Conservation (phyloP, 2,888 invertebrate species). For the Resseliella maxima region DNA sequence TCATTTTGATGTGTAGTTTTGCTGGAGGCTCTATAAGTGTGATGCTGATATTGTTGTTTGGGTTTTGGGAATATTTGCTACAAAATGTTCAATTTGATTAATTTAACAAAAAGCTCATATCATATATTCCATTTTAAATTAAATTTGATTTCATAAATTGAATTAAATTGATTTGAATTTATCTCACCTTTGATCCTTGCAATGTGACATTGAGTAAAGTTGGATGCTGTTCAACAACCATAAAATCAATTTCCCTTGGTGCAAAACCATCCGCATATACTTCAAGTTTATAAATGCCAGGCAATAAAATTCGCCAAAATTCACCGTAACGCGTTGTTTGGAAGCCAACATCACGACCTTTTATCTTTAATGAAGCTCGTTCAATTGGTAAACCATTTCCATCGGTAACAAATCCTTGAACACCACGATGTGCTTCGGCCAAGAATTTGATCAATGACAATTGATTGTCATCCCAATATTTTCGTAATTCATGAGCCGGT, state of each 20-base stretch:
- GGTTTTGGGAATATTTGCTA: conserved; percentile 57
- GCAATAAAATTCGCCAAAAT: conserved; percentile 91
- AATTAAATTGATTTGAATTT: not conserved
- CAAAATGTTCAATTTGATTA: conserved; percentile 56
- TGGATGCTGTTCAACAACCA: conserved; percentile 86
- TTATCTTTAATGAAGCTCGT: conserved; percentile 81
- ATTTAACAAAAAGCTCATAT: conserved; percentile 43
- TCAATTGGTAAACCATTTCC: conserved; percentile 82
- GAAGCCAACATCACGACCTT: conserved; percentile 85
- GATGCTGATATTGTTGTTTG: conserved; percentile 56
- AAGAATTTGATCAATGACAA: conserved; percentile 85
- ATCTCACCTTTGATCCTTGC: conserved; percentile 78
- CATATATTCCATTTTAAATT: too few species aligned
- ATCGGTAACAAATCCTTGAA: conserved; percentile 88
- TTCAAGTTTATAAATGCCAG: conserved; percentile 86
- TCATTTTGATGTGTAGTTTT: conserved; percentile 56
- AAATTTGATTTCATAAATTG: not conserved
- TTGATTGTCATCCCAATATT: conserved; percentile 91
- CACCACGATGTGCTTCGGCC: conserved; percentile 88
- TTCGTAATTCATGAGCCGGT: conserved; percentile 78
- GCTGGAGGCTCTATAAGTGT: not conserved
- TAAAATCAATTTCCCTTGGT: conserved; percentile 86
- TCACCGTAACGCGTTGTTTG: conserved; percentile 92
- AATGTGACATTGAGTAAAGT: conserved; percentile 86
- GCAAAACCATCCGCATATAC: conserved; percentile 87